Percentiles rank a stretch among this genome's conserved stretches.
Evolutionary conservation across 2,888 invertebrate genomes (phyloP).

Genomic region (Eilema sororculum): DNA sequence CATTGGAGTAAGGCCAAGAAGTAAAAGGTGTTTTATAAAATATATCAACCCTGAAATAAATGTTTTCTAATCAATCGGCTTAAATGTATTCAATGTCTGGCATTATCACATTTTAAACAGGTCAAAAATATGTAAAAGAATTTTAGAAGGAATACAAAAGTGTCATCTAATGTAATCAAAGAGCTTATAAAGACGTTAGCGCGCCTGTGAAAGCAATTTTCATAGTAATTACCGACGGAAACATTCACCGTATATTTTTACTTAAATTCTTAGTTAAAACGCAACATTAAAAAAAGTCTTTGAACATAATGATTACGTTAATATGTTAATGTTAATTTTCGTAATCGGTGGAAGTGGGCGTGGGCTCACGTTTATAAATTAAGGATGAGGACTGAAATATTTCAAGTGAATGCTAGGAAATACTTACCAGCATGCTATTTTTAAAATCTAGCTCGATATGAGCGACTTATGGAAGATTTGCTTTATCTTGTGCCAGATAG

Average conservation of each 20-base stretch:
- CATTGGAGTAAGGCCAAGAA: neutral
- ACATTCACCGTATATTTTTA: slow-evolving; percentile 43
- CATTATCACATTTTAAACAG: slow-evolving; percentile 27
- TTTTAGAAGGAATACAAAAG: slow-evolving; percentile 31
- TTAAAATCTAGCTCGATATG: neutral
- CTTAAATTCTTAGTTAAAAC: slow-evolving; percentile 38
- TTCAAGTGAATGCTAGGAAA: neutral
- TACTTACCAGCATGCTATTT: neutral
- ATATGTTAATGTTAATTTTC: slow-evolving; percentile 41
- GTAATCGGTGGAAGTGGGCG: slow-evolving; percentile 31
- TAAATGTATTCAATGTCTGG: slow-evolving; percentile 1
- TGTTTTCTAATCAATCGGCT: neutral
- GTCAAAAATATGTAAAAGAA: slow-evolving; percentile 34
- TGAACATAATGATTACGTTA: slow-evolving; percentile 34
- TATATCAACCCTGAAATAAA: no score
- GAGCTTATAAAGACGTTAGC: slow-evolving; percentile 53
- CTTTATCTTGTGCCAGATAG: no score
- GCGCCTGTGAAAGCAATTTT: slow-evolving; percentile 48
- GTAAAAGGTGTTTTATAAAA: no score
- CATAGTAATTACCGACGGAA: slow-evolving; percentile 49
- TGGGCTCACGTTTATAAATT: slow-evolving; percentile 15
- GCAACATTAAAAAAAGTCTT: slow-evolving; percentile 33
- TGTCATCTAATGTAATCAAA: slow-evolving; percentile 51
- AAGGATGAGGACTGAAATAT: neutral
- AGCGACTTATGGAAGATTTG: neutral